Base-by-base conservation (phyloP, 2,113 vertebrate species). In the Pantherophis guttatus region DNA sequence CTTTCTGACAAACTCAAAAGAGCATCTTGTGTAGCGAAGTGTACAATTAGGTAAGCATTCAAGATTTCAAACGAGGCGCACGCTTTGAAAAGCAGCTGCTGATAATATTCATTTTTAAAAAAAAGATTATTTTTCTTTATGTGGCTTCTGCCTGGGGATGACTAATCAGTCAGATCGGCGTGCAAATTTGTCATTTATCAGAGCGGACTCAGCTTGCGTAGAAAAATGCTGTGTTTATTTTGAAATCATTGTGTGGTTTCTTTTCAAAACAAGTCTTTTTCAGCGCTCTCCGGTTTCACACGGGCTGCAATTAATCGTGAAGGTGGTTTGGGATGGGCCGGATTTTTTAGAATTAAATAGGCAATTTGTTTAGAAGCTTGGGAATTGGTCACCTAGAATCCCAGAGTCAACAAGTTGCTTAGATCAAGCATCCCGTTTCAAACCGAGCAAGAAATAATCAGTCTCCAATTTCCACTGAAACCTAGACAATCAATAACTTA, bases 41-140 rank as follows among this genome's bases (percentile, higher is more conserved):
- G 54, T 44, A 50, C 90, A 91, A 93, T 88, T 89, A 93, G 87
- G 87, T 91, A 81, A 87, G 48, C 90, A 93, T 91, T 93, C 86
- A 93, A 53, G 55, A 59, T 91, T 93, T 89, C 39, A 89, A 89
- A 89, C 24, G 44, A 91, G 87, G 70, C 87, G 15, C 65, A 19
- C 24, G 59, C 90, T 89, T 91, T 53, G 65, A 53, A 81, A 88
- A 23, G 87, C 48, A 90, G 92, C 89, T 93, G 92, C 81, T 21
- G 58, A 90, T 86, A 59, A 12, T 58, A 44, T 26, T 93, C 92
- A 8, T 70, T 90, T 62, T 24, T 21, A 39, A 75, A 70, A 75
- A 19, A 44, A 44, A 44, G 39, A 81, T 1, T 33, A 57, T 52
- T 55, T 55, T 89, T n/a, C 81, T 81, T 85, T 91, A 13, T 85